phyloP scores from a whole-genome alignment of 1,140 invertebrate genomes.

The Helicoverpa zea region DNA sequence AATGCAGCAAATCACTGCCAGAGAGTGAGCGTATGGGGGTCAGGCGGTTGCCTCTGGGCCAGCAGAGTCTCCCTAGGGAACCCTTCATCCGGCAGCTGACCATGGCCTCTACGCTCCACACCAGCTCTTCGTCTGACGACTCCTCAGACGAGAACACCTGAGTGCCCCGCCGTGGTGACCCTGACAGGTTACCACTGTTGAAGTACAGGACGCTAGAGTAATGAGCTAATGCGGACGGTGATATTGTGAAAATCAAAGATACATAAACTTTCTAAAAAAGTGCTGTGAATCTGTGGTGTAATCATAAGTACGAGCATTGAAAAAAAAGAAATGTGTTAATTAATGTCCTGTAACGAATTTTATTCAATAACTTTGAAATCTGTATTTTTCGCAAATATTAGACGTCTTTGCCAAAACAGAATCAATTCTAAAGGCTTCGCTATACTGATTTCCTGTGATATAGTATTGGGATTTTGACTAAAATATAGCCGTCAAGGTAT shows the following conservation, averaged over 20 bases:
- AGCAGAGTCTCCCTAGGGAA: conserved; percentile 80
- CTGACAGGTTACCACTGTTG: conserved; percentile 82
- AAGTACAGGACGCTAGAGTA: conserved; percentile 80
- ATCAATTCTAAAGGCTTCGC: conserved; percentile 22
- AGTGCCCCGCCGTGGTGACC: conserved; percentile 83
- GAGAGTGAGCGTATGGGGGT: conserved; percentile 84
- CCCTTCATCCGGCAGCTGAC: conserved; percentile 81
- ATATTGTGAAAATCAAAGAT: conserved; percentile 17
- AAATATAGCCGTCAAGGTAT: neutral
- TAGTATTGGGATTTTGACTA: conserved; percentile 21
- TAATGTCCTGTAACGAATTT: conserved; percentile 22
- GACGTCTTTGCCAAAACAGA: neutral
- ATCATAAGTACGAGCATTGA: conserved; percentile 20
- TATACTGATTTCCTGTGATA: conserved; percentile 27
- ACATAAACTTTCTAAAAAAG: conserved; percentile 55
- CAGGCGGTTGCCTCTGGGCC: conserved; percentile 76
- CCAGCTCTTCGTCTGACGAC: conserved; percentile 82
- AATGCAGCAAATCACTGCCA: conserved; percentile 84
- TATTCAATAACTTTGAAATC: conserved; percentile 26
- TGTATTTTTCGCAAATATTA: conserved; percentile 4
- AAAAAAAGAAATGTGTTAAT: conserved; percentile 19
- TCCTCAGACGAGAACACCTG: conserved; percentile 84
- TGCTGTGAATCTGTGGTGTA: conserved; percentile 75
- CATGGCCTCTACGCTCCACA: conserved; percentile 80
- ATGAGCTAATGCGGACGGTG: conserved; percentile 44